Base-by-base conservation (phyloP, 1,140 invertebrate species). In the Temnothorax nylanderi region DNA sequence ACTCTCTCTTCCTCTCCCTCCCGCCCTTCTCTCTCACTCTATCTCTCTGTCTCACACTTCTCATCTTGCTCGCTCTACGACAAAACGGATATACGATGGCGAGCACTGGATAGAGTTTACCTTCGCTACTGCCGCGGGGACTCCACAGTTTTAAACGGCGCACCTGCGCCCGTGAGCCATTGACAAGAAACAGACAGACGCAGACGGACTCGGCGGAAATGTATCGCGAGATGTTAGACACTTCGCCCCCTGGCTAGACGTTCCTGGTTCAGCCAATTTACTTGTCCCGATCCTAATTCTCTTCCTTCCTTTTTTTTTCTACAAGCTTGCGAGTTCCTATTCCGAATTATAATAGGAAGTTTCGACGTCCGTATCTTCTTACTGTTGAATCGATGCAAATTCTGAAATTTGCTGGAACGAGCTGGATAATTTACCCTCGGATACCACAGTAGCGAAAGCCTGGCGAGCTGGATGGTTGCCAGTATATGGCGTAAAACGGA, bases 31-130 rank as follows among this genome's bases (percentile, higher is more conserved):
- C 58, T 21, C 49, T 10, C 56, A 32, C 44, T 69, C 18, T 32
- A 51, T n/a, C 54, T 67, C 18, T 75, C 51, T 16, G 37, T 80
- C 18, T 54, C 56, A 5, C 26, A 16, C 58, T 69, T 58, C 41
- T 58, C 65, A 41, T 86, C 72, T 65, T 13, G 37, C 21, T 75
- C 26, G 49, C 75, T 86, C 72, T 3, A 77, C 54, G 54, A 62
- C 26, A 75, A 89, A 81, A 75, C 72, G 78, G 65, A 89, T 82
- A 86, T 72, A 89, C 77, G 62, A 60, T 51, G 60, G 47, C 54
- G 49, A 67, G 71, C 49, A 74, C 71, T 77, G 56, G 41, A 84
- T 64, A 76, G 44, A 86, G 88, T 89, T 89, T 89, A 89, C 87
- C 87, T 86, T 76, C 49, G 82, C 72, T 60, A 65, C 44, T 41